phyloP scores from a whole-genome alignment of 1,140 invertebrate species.

The Coboldia fuscipes region DNA sequence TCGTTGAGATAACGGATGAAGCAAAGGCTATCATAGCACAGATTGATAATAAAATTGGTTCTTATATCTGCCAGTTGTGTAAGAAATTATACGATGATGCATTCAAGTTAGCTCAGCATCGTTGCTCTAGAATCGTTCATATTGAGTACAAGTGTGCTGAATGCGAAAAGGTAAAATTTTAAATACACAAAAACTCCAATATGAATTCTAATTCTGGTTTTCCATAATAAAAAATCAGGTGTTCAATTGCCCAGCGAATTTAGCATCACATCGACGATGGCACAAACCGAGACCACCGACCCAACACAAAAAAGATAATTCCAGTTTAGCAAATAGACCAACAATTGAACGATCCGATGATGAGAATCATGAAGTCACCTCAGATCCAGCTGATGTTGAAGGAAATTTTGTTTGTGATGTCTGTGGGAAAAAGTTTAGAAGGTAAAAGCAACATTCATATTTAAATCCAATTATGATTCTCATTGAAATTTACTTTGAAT shows the following conservation, averaged over 20 bases:
- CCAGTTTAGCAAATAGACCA: conserved; percentile 11
- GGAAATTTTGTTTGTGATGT: conserved; percentile 44
- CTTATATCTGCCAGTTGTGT: conserved; percentile 89
- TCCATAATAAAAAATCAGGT: conserved; percentile 23
- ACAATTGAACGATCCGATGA: background rate
- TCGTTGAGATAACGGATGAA: conserved; percentile 91
- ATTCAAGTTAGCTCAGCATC: conserved; percentile 87
- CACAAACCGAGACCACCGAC: conserved; percentile 51
- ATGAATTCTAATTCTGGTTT: background rate
- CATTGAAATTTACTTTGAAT: background rate
- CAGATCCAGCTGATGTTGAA: conserved; percentile 7
- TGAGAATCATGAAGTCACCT: background rate
- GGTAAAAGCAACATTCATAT: conserved; percentile 7
- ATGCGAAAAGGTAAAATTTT: conserved; percentile 59
- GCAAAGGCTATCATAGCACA: conserved; percentile 82
- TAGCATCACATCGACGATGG: conserved; percentile 93
- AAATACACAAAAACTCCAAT: background rate
- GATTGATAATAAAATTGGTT: conserved; percentile 92
- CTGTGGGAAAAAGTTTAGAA: conserved; percentile 63
- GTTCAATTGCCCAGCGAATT: conserved; percentile 95
- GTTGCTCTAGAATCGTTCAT: conserved; percentile 91
- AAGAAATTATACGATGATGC: conserved; percentile 83
- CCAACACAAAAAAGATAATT: conserved; percentile 10
- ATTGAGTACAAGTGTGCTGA: conserved; percentile 97
- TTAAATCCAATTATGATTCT: background rate